Evolutionary conservation across 2,113 vertebrate species (phyloP).

Genomic region (Amphilophus citrinellus): DNA sequence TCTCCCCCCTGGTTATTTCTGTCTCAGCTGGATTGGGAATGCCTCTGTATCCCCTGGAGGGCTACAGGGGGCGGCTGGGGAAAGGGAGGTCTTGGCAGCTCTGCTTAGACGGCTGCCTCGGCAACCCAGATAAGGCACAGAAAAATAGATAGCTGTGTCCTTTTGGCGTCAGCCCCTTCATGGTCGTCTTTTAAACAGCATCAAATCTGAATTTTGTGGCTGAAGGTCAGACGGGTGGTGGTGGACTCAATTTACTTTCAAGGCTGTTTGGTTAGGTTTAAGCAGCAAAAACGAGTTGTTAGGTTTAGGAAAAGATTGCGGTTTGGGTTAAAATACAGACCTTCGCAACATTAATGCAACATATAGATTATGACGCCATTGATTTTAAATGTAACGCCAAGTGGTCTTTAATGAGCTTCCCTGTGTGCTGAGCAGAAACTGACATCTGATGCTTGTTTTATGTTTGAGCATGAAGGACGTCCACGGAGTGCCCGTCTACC

Average conservation of each 20-base stretch:
- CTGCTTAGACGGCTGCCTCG: neutral
- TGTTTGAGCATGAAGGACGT: rapidly evolving
- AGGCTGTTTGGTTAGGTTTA: neutral
- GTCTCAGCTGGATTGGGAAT: neutral
- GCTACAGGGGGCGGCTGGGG: neutral
- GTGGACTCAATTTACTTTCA: neutral
- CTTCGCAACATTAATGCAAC: neutral
- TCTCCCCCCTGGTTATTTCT: neutral
- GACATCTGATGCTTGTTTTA: neutral
- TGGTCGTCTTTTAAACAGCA: neutral
- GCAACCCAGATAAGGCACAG: neutral
- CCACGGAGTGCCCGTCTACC: neutral
- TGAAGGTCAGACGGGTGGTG: constrained; percentile 1
- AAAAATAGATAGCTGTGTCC: neutral
- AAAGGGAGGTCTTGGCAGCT: neutral
- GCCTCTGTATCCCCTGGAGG: neutral
- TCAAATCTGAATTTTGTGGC: neutral
- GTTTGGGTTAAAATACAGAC: neutral
- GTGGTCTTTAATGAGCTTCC: neutral
- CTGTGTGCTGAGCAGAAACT: neutral
- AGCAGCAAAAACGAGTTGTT: neutral
- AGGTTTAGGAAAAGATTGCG: neutral
- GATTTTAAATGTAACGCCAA: neutral
- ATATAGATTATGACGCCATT: neutral
- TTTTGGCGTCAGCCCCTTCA: neutral